A percentile compares a stretch with the other conserved stretches of the same genome.
These are phyloP conservation scores for Acrobasis suavella DNA, from an alignment of 2,888 invertebrate species.

Conservation along the genomic window DNA sequence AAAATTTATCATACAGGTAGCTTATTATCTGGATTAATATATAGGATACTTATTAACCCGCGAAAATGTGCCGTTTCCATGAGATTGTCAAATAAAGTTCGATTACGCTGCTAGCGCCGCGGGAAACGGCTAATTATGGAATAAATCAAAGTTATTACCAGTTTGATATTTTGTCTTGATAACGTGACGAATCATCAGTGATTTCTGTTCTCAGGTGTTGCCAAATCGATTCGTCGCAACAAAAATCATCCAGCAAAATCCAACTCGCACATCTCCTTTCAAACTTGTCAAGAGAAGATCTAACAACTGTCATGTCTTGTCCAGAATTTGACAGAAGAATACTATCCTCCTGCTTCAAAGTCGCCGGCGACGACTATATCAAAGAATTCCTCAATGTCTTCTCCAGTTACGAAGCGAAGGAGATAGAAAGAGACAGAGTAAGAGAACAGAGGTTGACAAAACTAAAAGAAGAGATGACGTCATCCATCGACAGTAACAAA, in stretches of 20 bases:
- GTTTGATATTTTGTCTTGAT: no score
- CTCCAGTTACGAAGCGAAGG: slow-evolving; percentile 61
- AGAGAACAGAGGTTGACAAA: slow-evolving; percentile 57
- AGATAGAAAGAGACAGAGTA: slow-evolving; percentile 58
- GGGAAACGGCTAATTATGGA: no score
- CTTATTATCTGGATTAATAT: no score
- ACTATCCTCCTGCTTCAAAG: slow-evolving; percentile 73
- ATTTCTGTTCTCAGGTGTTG: slow-evolving; percentile 58
- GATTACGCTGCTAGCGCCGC: no score
- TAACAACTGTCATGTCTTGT: slow-evolving; percentile 72
- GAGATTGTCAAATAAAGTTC: no score
- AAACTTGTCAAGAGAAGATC: slow-evolving; percentile 60
- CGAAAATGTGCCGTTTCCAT: no score
- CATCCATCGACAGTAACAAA: slow-evolving; percentile 72
- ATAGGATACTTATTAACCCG: no score
- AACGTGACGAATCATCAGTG: no score
- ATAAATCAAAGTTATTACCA: no score
- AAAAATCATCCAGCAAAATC: slow-evolving; percentile 58
- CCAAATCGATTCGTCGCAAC: slow-evolving; percentile 49
- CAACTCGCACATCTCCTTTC: slow-evolving; percentile 61
- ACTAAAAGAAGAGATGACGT: slow-evolving; percentile 59
- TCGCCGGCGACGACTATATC: slow-evolving; percentile 74
- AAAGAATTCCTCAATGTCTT: slow-evolving; percentile 61
- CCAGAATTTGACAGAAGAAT: slow-evolving; percentile 78
- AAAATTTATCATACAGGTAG: no score